Percentiles rank a stretch among this genome's conserved stretches.
Conservation (phyloP, 2,113 vertebrate species). For the Gnathonemus longibarbis region DNA sequence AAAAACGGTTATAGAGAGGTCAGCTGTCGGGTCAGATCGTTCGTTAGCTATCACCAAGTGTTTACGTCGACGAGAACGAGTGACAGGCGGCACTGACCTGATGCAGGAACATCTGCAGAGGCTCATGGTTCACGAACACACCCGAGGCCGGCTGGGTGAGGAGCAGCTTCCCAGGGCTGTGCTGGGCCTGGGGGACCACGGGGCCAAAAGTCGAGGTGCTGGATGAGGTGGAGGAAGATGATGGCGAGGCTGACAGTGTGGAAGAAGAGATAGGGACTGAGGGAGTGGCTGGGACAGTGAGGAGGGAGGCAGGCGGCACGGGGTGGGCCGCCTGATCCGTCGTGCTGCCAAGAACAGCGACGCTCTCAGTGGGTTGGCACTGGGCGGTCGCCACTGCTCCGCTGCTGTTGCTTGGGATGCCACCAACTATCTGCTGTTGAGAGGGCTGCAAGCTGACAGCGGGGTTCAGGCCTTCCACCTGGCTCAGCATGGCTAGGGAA, state of each 20-base stretch:
- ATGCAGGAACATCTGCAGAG: conserved; percentile 89
- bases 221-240: conserved; percentile 54
- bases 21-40: neutral
- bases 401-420: conserved; percentile 51
- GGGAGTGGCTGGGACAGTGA: conserved; percentile 60
- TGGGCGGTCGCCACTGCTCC: conserved; percentile 52
- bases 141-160: conserved; percentile 70
- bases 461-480: conserved; percentile 70
- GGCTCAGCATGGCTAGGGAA: conserved; percentile 77
- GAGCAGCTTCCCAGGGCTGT: conserved; percentile 82
- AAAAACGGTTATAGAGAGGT: neutral
- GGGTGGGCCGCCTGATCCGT: conserved; percentile 55
- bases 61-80: neutral
- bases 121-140: conserved; percentile 79
- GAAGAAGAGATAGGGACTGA: conserved; percentile 44
- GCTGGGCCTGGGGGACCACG: conserved; percentile 57
- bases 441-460: conserved; percentile 70
- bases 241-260: conserved; percentile 53
- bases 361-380: conserved; percentile 53
- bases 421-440: conserved; percentile 55
- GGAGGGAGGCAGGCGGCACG: conserved; percentile 52
- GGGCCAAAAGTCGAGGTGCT: conserved; percentile 50
- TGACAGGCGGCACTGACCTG: conserved; percentile 65
- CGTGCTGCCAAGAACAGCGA: conserved; percentile 56
- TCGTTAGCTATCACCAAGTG: neutral